Base-by-base conservation (phyloP, 2,888 invertebrate species). In the Limnephilus auricula region DNA sequence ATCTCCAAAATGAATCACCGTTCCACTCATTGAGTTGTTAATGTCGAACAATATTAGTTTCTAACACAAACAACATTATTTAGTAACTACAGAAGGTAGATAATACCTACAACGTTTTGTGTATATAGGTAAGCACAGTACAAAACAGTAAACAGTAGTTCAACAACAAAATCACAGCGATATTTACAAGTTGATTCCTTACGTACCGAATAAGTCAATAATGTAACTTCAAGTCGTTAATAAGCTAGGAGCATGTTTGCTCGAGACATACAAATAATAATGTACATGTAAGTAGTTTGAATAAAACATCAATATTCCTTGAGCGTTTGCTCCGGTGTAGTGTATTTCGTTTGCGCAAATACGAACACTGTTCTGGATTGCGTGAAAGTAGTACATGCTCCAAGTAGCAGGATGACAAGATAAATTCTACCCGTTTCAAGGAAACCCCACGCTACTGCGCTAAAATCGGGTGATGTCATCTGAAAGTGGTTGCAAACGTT, bases 251-350 rank as follows among this genome's bases (percentile, higher is more conserved):
- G 34, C 82, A 34, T 82, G 34, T 82, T 82, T 82, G 34, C 34
- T 32, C 0, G 6, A n/a, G 34, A 82, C 25, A 82, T 65, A 65
- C 65, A 65, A 65, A 25, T 65, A 82, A 82, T 45, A 45, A 45
- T 45, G 10, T 45, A 45, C 9, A 13, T 45, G 15, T 82, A 32
- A 34, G 85, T 45, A 40, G 85, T 40, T 40, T 82, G 82, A 85
- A 40, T 85, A 85, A 85, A 85, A 85, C 85, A 85, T 85, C 85
- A 85, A 85, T 85, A 85, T 85, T 85, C 85, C n/a, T n/a, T 34
- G n/a, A 45, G 32, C 84, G 30, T 85, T 85, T 85, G 40, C 85
- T 82, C 10, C 82, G 9, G 34, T 18, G 25, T 15, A 30, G 34
- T 30, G 13, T 30, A 40, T 45, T 45, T 40, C 30, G 85, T 85